A percentile compares a stretch with the other conserved stretches of the same genome.
phyloP scores from a whole-genome alignment of 2,888 invertebrate genomes.

The Dynastes grantii region DNA sequence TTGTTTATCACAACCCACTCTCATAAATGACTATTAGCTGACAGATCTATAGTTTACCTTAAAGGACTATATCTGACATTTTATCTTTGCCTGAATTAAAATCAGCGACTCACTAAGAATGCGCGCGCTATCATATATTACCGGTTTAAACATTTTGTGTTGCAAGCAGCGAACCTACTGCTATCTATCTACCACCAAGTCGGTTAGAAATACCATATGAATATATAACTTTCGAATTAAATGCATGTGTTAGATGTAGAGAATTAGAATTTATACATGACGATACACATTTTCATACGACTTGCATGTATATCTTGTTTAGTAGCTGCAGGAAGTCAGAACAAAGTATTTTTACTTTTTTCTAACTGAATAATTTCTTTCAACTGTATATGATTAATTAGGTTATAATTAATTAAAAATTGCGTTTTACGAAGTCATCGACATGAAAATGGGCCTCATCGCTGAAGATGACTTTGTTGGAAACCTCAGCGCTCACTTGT shows the following conservation, averaged over 20 bases:
- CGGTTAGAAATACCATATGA: not conserved
- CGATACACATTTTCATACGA: not conserved
- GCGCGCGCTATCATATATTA: slow-evolving; percentile 47
- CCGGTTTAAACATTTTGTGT: slow-evolving; percentile 41
- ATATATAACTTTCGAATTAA: not conserved
- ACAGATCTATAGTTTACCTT: slow-evolving; percentile 68
- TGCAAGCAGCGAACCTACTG: slow-evolving; percentile 18
- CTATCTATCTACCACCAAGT: slow-evolving; percentile 9
- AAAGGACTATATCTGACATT: slow-evolving; percentile 56
- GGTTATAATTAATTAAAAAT: too few relatives aligned
- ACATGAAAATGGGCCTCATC: too few relatives aligned
- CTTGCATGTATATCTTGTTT: too few relatives aligned
- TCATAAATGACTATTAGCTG: slow-evolving; percentile 69
- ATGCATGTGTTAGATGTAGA: not conserved
- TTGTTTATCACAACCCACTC: slow-evolving; percentile 68
- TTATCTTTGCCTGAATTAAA: slow-evolving; percentile 55
- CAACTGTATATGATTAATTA: too few relatives aligned
- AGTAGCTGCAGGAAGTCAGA: too few relatives aligned
- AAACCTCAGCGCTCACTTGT: too few relatives aligned
- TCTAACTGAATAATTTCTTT: too few relatives aligned
- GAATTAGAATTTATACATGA: not conserved
- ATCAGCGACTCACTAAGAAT: slow-evolving; percentile 52
- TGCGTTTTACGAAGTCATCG: too few relatives aligned
- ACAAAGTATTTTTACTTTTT: too few relatives aligned
- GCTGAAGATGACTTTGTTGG: too few relatives aligned